Evolutionary conservation across 2,113 vertebrate genomes (phyloP), one percentile per base, ranked within the genome.

Genomic region (Catharus bicknelli): DNA sequence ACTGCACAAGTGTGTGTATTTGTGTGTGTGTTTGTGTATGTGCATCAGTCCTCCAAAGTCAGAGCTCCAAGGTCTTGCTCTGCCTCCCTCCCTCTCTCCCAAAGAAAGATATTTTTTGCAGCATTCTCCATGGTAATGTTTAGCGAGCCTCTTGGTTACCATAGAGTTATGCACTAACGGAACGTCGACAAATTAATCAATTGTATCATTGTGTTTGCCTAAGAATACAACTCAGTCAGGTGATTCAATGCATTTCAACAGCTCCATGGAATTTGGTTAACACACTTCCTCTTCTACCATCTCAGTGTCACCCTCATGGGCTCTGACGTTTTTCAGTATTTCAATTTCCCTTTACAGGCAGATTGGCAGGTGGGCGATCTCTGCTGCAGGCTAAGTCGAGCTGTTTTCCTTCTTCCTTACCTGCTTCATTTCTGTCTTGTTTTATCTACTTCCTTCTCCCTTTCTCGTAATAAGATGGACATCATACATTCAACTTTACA

Each of bases 181-280:
- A 85, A 85, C 13, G 78, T 69, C 5, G 53, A 83, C 84, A 94
- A 92, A 95, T 94, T 92, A 79, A 95, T 91, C 94, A 94, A 78
- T 88, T 92, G 88, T 95, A 92, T 85, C 87, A 45, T 55, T 67
- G 78, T 92, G 81, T 92, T 95, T 95, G 82, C 88, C 67, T 91
- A 95, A 87, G 95, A 91, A 94, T 27, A 69, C 85, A 91, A 90
- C 70, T 26, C 59, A 90, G 51, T 53, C 72, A 91, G 62, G 79
- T 74, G 83, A 94, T 86, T 81, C 27, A 70, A 79, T 3, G 47
- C 82, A 55, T 87, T 95, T 94, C 88, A 95, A 68, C 81, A 95
- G 77, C 91, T 90, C 87, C 1, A 0, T 47, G 72, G 66, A 53
- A 61, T 83, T 69, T 68, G 61, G 73, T 88, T 87, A 91, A 86